Base-by-base conservation (phyloP, 2,113 vertebrate species). In the Ancistrus triradiatus region DNA sequence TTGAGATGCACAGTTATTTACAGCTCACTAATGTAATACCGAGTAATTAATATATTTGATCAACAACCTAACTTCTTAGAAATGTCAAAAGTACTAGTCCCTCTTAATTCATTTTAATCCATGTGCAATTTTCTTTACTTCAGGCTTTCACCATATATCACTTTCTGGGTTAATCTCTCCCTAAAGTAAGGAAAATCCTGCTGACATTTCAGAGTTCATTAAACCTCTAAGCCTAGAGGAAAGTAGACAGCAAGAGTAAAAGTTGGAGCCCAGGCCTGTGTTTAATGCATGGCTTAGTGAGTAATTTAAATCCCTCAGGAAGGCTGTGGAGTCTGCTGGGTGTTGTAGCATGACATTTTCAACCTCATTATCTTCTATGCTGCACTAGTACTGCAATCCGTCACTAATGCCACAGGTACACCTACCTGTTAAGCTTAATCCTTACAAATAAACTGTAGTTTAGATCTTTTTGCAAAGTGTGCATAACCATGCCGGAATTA, bases 311-410 rank as follows among this genome's bases (percentile, higher is more conserved):
- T 55, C 27, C 42, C 8, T 3, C 8, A n/a, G 19, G 15, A 17
- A 31, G n/a, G 3, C 35, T 58, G 37, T 57, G 15, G 24, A 66
- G 58, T 56, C 35, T 66, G 18, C 2, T 14, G 51, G 33, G 27
- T 57, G 35, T 33, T 47, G 56, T 13, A 58, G 22, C n/a, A 31
- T 25, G 22, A 42, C 55, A 53, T 33, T 59, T 61, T 28, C n/a
- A n/a, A n/a, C n/a, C 22, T 60, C 28, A 72, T 72, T 68, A 68
- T 9, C 59, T 38, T 42, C 22, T 60, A 46, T 66, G 48, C 56
- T 21, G 33, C 7, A 49, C 60, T 17, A 25, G 65, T 59, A 64
- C 17, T 25, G 24, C 28, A 31, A 59, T 60, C 52, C 22, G 22
- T 69, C 25, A 47, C 46, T 35, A 10, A 15, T 13, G 38, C 22